A percentile compares a stretch with the other conserved stretches of the same genome.
Evolutionary conservation across 2,888 invertebrate genomes (phyloP).

Genomic region (Eristalis arbustorum): DNA sequence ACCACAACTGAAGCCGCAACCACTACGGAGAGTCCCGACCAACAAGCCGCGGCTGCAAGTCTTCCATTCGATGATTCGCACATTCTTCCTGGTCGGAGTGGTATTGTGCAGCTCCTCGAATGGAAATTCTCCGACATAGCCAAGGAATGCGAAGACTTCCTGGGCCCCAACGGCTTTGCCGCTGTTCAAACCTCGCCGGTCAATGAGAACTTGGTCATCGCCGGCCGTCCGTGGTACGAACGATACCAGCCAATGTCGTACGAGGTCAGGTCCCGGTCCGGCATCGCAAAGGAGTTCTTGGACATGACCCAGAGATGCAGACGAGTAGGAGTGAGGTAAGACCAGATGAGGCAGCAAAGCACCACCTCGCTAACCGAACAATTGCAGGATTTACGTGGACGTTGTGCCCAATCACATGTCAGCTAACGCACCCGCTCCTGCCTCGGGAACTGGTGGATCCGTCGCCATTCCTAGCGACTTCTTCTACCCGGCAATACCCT

Average conservation of each 20-base stretch:
- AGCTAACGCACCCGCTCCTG: constrained; percentile 58
- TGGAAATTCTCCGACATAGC: constrained; percentile 89
- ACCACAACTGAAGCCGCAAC: neutral
- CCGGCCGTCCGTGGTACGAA: constrained; percentile 89
- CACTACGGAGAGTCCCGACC: constrained; percentile 7
- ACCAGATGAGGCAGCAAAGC: neutral
- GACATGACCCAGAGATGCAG: constrained; percentile 89
- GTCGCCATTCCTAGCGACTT: constrained; percentile 81
- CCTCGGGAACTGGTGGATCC: constrained; percentile 74
- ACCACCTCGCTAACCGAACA: neutral
- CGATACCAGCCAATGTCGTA: constrained; percentile 92
- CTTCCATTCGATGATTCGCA: constrained; percentile 58
- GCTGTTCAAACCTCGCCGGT: constrained; percentile 79
- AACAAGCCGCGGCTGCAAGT: neutral
- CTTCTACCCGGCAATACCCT: constrained; percentile 83
- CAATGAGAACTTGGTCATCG: constrained; percentile 38
- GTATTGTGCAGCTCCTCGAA: constrained; percentile 85
- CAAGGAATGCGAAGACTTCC: constrained; percentile 85
- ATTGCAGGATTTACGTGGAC: constrained; percentile 85
- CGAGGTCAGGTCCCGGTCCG: constrained; percentile 86
- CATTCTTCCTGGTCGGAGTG: constrained; percentile 75
- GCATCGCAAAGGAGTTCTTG: constrained; percentile 85
- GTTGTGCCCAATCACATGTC: constrained; percentile 88
- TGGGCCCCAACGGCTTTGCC: constrained; percentile 85
- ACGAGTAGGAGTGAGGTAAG: constrained; percentile 83